Evolutionary conservation across 2,797 vertebrate genomes (phyloP).

Genomic region (Tenualosa thibaudeaui): DNA sequence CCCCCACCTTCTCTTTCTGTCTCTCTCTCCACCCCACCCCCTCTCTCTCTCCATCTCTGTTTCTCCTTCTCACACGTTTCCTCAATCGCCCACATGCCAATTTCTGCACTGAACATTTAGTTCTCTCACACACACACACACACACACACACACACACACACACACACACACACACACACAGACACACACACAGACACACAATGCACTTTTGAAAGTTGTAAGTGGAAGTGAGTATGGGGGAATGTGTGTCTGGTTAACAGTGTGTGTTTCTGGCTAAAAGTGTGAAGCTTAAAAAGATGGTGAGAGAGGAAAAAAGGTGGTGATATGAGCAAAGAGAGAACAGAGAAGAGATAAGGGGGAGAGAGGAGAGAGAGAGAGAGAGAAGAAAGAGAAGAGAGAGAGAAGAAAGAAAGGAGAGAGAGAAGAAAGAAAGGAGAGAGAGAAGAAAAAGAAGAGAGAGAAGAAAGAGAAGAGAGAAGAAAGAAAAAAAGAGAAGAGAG

Average conservation of each 20-base stretch:
- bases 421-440: too few relatives aligned
- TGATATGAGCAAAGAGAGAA: too few relatives aligned
- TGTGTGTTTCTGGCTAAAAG: background rate
- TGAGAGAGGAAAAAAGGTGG: too few relatives aligned
- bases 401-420: too few relatives aligned
- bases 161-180: background rate
- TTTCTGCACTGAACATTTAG: background rate
- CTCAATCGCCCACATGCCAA: background rate
- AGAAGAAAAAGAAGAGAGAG: too few relatives aligned
- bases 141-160: background rate
- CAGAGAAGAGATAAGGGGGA: too few relatives aligned
- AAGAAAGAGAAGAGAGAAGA: too few relatives aligned
- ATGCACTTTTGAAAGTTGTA: too few relatives aligned
- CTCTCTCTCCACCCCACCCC: slow-evolving; percentile 28
- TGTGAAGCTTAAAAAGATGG: background rate
- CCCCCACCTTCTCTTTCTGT: background rate
- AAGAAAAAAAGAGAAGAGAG: too few relatives aligned
- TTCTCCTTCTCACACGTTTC: background rate
- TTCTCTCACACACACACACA: background rate
- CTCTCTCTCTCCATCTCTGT: background rate
- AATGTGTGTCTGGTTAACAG: background rate
- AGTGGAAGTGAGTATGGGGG: too few relatives aligned
- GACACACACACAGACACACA: background rate
- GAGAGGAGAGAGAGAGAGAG: too few relatives aligned
- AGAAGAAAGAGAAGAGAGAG: too few relatives aligned